Evolutionary conservation across 2,888 invertebrate species (phyloP), one percentile per base, ranked within the genome.

Genomic region (Ophonus ardosiacus): DNA sequence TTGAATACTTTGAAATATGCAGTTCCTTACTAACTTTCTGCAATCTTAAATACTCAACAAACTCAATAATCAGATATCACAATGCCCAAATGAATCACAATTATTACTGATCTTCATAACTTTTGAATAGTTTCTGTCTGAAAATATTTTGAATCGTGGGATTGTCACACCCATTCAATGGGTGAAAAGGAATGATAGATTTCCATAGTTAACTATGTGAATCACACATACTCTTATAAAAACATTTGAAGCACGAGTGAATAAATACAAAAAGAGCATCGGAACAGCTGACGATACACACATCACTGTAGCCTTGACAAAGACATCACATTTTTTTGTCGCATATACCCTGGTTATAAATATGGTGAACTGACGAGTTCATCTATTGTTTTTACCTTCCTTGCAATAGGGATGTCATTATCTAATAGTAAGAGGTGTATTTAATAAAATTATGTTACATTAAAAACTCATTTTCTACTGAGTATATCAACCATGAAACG

Each of bases 211-310:
- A 59, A 59, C 59, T 17, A 59, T 59, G 59, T 59, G 15, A 63
- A 63, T 63, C 13, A 63, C n/a, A 63, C 3, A 63, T 18, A 63
- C n/a, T 18, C n/a, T 18, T 18, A 63, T 74, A 74, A 40, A 74
- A 74, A 74, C 71, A 71, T 17, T 40, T 71, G 10, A 74, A 40
- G 71, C 71, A 74, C 43, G 43, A 74, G 31, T 74, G 71, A 74
- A 51, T 74, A 74, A 74, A 74, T 74, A 74, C 71, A 74, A 74
- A 74, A 74, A 74, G 71, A 74, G 40, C 15, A 43, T 17, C n/a
- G 31, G 38, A 40, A 74, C 71, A 74, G 71, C 71, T 74, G 71
- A 43, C 17, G 43, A 43, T 74, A n/a, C 43, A 74, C 17, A 74
- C 17, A 74, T 43, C 71, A 43, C 18, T 17, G 43, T 74, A 43